Evolutionary conservation across 1,140 invertebrate genomes (phyloP), one percentile per base, ranked within the genome.

Genomic region (Apis florea): DNA sequence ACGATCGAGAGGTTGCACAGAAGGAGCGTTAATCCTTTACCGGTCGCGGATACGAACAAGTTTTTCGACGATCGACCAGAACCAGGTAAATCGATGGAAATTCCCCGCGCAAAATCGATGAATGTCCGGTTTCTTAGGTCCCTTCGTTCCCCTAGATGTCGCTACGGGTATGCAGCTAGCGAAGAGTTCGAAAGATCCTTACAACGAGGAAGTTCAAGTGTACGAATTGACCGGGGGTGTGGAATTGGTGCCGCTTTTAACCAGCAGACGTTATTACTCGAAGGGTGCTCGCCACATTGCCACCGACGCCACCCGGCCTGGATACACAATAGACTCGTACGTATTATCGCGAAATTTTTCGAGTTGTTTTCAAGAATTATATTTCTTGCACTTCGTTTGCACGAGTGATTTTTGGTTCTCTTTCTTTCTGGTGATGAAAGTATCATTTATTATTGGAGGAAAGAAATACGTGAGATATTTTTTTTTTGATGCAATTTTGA

Each of bases 221-320:
- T 92, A 92, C 86, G 88, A 90, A 83, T 72, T 95, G 85, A 95
- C 94, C 89, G 93, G 95, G 13, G 96, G 96, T 56, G 94, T 96
- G 77, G 96, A 96, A 92, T 92, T 96, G 84, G 96, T 96, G 51
- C 95, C 96, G n/a, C 91, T 96, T 51, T 92, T 96, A 82, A 95
- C 95, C 21, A 93, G 94, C 82, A 93, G 95, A 80, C 88, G 88
- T 74, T 84, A 91, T 84, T 83, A 90, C 78, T 89, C 91, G 64
- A 85, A 85, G 63, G 82, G 82, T 47, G 87, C 79, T 54, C 90
- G 90, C 67, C 88, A 90, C 75, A 92, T 94, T 75, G 94, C 93
- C 40, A 95, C 95, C 24, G 95, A 96, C 85, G 94, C 95, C 49
- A 96, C 95, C 24, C 91, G 89, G 58, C 91, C 91, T 59, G 91